Evolutionary conservation across 1,140 invertebrate species (phyloP).

Genomic region (Hyles euphorbiae): DNA sequence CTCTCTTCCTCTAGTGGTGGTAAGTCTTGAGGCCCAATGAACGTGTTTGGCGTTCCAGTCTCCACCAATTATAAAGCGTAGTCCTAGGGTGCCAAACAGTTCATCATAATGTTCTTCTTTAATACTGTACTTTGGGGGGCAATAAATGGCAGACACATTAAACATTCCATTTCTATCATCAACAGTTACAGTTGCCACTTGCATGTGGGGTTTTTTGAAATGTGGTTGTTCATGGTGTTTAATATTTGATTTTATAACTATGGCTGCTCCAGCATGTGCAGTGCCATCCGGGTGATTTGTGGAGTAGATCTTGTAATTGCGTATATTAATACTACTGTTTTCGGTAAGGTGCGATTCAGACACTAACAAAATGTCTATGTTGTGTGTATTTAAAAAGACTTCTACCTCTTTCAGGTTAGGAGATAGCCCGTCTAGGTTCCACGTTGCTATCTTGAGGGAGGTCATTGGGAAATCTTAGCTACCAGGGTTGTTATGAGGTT

Average conservation of each 20-base stretch:
- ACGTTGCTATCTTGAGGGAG: background rate
- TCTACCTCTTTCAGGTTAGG: conserved; percentile 3
- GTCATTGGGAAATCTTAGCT: background rate
- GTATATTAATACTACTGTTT: conserved; percentile 9
- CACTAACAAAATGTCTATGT: conserved; percentile 9
- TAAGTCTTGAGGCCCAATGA: conserved; percentile 35
- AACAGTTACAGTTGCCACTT: conserved; percentile 22
- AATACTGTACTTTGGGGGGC: conserved; percentile 24
- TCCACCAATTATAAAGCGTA: conserved; percentile 18
- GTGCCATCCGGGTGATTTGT: conserved; percentile 24
- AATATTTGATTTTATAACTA: conserved; percentile 18
- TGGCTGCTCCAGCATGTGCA: conserved; percentile 23
- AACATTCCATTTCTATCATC: conserved; percentile 8
- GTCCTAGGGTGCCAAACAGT: conserved; percentile 16
- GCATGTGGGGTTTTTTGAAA: conserved; percentile 15
- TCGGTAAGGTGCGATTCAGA: conserved; percentile 12
- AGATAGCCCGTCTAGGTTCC: conserved; percentile 7
- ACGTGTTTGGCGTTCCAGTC: conserved; percentile 40
- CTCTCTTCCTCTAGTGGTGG: conserved; percentile 20
- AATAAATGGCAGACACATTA: conserved; percentile 25
- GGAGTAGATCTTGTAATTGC: conserved; percentile 5
- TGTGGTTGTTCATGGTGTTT: conserved; percentile 15
- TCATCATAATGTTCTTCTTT: conserved; percentile 9
- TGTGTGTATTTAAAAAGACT: background rate
- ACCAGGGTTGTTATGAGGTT: background rate